Conservation (phyloP, 2,888 invertebrate species). For the Geophilus truncorum region DNA sequence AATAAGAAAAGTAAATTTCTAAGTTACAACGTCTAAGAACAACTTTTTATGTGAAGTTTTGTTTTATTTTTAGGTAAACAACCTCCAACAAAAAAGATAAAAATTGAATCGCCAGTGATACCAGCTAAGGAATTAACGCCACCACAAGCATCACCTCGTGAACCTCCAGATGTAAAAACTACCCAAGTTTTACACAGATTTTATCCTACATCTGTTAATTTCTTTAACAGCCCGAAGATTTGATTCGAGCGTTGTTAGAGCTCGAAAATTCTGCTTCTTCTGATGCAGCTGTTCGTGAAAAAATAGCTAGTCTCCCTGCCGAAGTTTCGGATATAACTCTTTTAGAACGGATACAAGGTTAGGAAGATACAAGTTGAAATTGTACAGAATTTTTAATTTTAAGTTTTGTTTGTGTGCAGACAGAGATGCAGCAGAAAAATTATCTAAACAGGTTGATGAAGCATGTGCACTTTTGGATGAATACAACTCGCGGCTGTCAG, state of each 20-base stretch:
- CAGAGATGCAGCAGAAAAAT: slow-evolving; percentile 69
- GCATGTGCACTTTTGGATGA: slow-evolving; percentile 80
- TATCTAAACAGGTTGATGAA: slow-evolving; percentile 78
- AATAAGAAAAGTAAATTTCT: background rate
- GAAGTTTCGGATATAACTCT: slow-evolving; percentile 89
- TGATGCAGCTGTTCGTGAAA: slow-evolving; percentile 85
- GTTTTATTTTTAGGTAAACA: slow-evolving; percentile 7
- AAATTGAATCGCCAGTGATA: slow-evolving; percentile 35
- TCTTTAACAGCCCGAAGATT: slow-evolving; percentile 68
- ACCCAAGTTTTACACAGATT: background rate
- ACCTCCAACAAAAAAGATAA: slow-evolving; percentile 42
- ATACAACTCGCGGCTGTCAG: slow-evolving; percentile 78
- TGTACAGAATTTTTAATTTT: background rate
- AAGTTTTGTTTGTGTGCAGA: slow-evolving; percentile 52
- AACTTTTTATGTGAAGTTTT: background rate
- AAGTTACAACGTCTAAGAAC: too few species aligned
- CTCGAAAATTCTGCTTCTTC: slow-evolving; percentile 92
- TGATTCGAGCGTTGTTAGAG: slow-evolving; percentile 74
- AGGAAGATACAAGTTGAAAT: background rate
- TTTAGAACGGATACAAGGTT: slow-evolving; percentile 80
- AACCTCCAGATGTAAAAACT: slow-evolving; percentile 41
- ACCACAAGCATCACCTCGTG: slow-evolving; percentile 39
- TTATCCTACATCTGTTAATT: background rate
- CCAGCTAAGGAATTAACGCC: slow-evolving; percentile 32
- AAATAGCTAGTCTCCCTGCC: slow-evolving; percentile 86